A percentile compares a stretch with the other conserved stretches of the same genome.
These are phyloP conservation scores for Tridacna gigas DNA, from an alignment of 2,888 invertebrate genomes.

Conservation along the genomic window DNA sequence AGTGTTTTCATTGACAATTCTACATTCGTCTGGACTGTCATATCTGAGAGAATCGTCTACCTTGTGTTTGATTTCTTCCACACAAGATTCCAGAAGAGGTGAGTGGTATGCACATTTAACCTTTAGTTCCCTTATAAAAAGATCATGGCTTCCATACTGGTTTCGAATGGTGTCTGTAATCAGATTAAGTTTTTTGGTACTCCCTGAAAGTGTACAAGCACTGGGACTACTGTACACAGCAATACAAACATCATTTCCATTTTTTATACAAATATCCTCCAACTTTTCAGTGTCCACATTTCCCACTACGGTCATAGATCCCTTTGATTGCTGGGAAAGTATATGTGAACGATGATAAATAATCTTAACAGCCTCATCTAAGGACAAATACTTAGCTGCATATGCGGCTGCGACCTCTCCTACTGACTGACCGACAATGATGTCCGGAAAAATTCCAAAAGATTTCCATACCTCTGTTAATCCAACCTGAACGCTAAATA, in stretches of 20 bases:
- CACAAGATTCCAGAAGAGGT: conserved; percentile 53
- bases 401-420: conserved; percentile 76
- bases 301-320: conserved; percentile 68
- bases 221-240: conserved; percentile 69
- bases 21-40: conserved; percentile 42
- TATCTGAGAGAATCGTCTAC: conserved; percentile 50
- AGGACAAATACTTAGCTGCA: conserved; percentile 61
- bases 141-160: conserved; percentile 8
- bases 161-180: conserved; percentile 36
- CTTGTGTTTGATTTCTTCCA: conserved; percentile 48
- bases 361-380: conserved; percentile 69
- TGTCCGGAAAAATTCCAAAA: conserved; percentile 64
- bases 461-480: conserved; percentile 60
- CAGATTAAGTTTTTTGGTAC: conserved; percentile 45
- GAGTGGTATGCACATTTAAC: conserved; percentile 69
- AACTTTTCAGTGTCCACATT: conserved; percentile 58
- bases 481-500: conserved; percentile 72
- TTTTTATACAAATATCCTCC: conserved; percentile 37
- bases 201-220: conserved; percentile 71
- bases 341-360: conserved; percentile 68
- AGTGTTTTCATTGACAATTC: too few relatives aligned
- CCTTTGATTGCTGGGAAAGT: conserved; percentile 61
- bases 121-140: conserved; percentile 35
- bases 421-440: conserved; percentile 72
- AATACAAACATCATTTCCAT: conserved; percentile 48